Base-by-base conservation (phyloP, 2,797 vertebrate species). In the Champsocephalus esox region DNA sequence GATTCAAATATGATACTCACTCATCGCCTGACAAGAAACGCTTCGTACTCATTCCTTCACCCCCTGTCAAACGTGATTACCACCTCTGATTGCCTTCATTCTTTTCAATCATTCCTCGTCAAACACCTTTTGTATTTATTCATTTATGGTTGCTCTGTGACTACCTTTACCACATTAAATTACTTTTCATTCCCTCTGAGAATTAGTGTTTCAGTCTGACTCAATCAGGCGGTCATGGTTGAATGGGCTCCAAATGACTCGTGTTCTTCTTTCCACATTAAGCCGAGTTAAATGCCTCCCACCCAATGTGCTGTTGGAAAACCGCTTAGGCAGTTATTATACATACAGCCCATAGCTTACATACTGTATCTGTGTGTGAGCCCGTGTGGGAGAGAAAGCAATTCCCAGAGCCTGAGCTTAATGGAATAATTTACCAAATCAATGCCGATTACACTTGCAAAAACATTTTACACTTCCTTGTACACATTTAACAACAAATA, bases 371-470 rank as follows among this genome's bases (percentile, higher is more conserved):
- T 72, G 24, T 66, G 70, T 66, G 59, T 52, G 55, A 48, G 70
- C 55, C 60, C 4, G 57, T 50, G 57, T 50, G 62, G n/a, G 60
- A 49, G 64, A 75, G 17, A 83, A 83, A 79, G 73, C 70, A 81
- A 85, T 86, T 78, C 85, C 70, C 28, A 19, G 54, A 66, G 80
- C 68, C 12, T 2, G 50, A 62, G 73, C 67, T 41, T 79, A 84
- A 82, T 75, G 69, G 76, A 89, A 85, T 85, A 84, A 86, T 56
- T 62, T 62, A 51, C 48, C 66, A 73, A 82, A 81, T 87, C 80
- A 80, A 63, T 81, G 81, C 59, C 79, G 73, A 87, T 83, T 83
- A 80, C 48, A 70, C 77, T 77, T 77, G 73, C 69, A 70, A 77
- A 82, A 82, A 80, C 83, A 6, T 43, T 73, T 65, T 12, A 19